Evolutionary conservation across 2,888 invertebrate species (phyloP).

Genomic region (Luperina nickerlii): DNA sequence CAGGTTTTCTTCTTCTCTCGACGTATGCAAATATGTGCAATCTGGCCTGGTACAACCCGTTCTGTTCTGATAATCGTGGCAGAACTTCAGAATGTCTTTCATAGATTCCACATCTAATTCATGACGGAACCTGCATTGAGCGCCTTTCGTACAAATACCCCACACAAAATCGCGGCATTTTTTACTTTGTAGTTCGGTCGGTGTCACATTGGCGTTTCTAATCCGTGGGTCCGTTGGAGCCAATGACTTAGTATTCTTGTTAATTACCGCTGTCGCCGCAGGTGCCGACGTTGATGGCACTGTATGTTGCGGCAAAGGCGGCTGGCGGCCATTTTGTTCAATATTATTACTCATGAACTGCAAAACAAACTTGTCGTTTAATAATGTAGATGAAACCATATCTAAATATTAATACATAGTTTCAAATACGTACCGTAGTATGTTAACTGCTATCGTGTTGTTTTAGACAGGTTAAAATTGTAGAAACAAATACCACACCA

Average conservation of each 20-base stretch:
- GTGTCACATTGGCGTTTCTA: conserved; percentile 48
- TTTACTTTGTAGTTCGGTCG: conserved; percentile 52
- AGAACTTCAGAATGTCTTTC: conserved; percentile 82
- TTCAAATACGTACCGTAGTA: conserved; percentile 29
- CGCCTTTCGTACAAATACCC: conserved; percentile 81
- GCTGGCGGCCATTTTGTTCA: conserved; percentile 80
- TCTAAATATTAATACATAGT: neutral
- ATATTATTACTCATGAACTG: conserved; percentile 56
- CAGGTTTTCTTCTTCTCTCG: conserved; percentile 79
- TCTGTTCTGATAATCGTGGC: conserved; percentile 84
- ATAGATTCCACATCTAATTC: conserved; percentile 80
- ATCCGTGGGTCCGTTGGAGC: conserved; percentile 69
- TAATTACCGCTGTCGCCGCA: conserved; percentile 25
- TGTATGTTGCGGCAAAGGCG: conserved; percentile 71
- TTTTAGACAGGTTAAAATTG: neutral
- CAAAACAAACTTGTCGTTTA: conserved; percentile 27
- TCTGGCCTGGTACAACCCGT: conserved; percentile 78
- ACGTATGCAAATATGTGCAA: conserved; percentile 82
- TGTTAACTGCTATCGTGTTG: neutral
- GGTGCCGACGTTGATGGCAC: conserved; percentile 63
- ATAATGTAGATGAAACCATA: neutral
- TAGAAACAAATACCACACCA: conserved; percentile 12
- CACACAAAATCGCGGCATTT: conserved; percentile 83
- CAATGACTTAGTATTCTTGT: neutral
- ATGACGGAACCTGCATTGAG: conserved; percentile 80